phyloP scores from a whole-genome alignment of 2,113 vertebrate species.

The Zeus faber region DNA sequence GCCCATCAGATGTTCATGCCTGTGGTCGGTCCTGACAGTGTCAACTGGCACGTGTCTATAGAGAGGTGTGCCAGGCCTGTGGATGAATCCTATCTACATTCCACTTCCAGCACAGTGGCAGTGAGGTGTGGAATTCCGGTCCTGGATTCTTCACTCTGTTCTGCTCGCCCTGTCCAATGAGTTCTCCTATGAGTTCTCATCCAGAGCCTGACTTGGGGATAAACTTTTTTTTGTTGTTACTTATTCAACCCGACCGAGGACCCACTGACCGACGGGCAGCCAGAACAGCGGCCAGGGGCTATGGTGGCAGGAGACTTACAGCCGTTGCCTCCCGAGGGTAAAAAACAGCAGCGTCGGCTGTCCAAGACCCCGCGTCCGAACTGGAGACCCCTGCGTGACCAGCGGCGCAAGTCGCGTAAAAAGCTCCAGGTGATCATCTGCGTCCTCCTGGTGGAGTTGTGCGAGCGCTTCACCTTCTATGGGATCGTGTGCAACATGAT shows the following conservation, averaged over 20 bases:
- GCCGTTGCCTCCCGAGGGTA: slow-evolving; percentile 27
- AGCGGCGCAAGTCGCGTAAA: slow-evolving; percentile 51
- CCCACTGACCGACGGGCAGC: slow-evolving; percentile 13
- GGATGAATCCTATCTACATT: slow-evolving; percentile 14
- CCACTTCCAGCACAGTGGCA: slow-evolving; percentile 40
- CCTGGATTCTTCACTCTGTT: slow-evolving; percentile 16
- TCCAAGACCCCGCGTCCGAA: slow-evolving; percentile 22
- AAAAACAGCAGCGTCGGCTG: slow-evolving; percentile 5
- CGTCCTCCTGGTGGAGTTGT: slow-evolving; percentile 86
- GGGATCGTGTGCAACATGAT: slow-evolving; percentile 92
- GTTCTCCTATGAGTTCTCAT: too few relatives aligned
- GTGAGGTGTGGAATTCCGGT: slow-evolving; percentile 53
- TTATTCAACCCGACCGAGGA: not conserved
- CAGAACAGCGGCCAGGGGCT: slow-evolving; percentile 14
- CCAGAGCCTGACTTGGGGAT: too few relatives aligned
- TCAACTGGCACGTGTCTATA: slow-evolving; percentile 27
- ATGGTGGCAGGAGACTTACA: slow-evolving; percentile 59
- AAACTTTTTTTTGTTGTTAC: not conserved
- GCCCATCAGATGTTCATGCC: too few relatives aligned
- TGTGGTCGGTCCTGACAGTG: too few relatives aligned
- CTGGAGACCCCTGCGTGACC: slow-evolving; percentile 4
- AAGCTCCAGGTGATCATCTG: slow-evolving; percentile 80
- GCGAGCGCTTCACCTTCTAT: slow-evolving; percentile 87
- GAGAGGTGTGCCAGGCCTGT: slow-evolving; percentile 30
- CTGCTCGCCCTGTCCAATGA: not conserved